These are phyloP conservation scores for Esperia sulphurella DNA, from an alignment of 2,888 invertebrate genomes.

Conservation along the genomic window DNA sequence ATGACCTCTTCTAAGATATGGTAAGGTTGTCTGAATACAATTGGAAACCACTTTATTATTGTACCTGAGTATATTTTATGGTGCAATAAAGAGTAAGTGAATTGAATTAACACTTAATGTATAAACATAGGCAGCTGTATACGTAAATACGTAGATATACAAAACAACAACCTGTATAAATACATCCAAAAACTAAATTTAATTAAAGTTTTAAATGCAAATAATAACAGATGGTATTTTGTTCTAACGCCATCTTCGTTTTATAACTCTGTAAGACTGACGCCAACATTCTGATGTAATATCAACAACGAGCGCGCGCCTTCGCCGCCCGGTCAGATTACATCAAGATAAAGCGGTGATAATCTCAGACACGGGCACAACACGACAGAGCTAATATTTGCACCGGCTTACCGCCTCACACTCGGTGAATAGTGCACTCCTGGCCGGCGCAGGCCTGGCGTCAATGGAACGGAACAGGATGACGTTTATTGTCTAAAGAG, in stretches of 20 bases:
- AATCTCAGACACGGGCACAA: slow-evolving; percentile 2
- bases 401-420: slow-evolving; percentile 5
- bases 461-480: too few species aligned
- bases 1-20: too few species aligned
- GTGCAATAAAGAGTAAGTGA: too few species aligned
- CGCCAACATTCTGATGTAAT: slow-evolving; percentile 6
- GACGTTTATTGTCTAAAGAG: neutral
- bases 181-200: too few species aligned
- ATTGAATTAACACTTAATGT: too few species aligned
- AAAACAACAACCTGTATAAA: too few species aligned
- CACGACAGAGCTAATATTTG: slow-evolving; percentile 11
- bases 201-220: too few species aligned
- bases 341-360: slow-evolving; percentile 12
- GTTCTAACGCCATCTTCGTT: neutral
- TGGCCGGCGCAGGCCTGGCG: neutral
- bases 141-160: too few species aligned
- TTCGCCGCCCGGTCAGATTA: slow-evolving; percentile 10
- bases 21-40: too few species aligned
- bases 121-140: too few species aligned
- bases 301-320: slow-evolving; percentile 8
- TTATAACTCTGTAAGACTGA: neutral
- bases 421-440: neutral
- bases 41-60: too few species aligned
- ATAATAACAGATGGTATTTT: neutral
- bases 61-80: too few species aligned